Evolutionary conservation across 2,113 vertebrate species (phyloP), one percentile per base, ranked within the genome.

Genomic region (Picathartes gymnocephalus): DNA sequence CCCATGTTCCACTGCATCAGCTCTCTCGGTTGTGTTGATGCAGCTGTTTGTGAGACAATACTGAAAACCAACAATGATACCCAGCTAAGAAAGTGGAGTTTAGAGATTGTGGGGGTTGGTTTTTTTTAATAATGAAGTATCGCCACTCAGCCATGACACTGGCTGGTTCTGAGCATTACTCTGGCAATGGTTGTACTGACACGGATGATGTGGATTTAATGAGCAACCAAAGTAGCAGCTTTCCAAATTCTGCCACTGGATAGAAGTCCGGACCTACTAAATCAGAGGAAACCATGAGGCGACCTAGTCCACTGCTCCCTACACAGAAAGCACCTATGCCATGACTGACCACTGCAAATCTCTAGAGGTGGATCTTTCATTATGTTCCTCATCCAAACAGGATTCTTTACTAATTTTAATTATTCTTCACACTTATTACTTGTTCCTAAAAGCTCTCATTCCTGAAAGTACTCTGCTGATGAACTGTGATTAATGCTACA

Each of bases 111-210:
- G 79, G 15, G 40, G 28, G 19, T 24, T 56, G 30, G 11, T 1
- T 12, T 31, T 42, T 76, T 69, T 22, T 4, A 68, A 62, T 42
- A 48, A 77, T 9, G 8, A 35, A 45, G 27, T 16, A 51, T 44
- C n/a, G 51, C 3, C 7, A 18, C 65, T 58, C n/a, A 47, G 71
- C 30, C 74, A 69, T 0, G 0, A 44, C 70, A 27, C 17, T 42
- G 53, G 28, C 27, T 80, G 66, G n/a, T 58, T 89, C 64, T 71
- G 78, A 90, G 66, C 51, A 54, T 20, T 76, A 15, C 10, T 68
- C 33, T 28, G 22, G 30, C 3, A 2, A 60, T 1, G 5, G 54
- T 2, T 39, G 68, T 42, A 80, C 39, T 62, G 56, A 86, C 0
- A 7, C 1, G 51, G 50, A 69, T 51, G 71, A 83, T 6, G 25